Evolutionary conservation across 2,113 vertebrate species (phyloP).

Genomic region (Oplegnathus fasciatus): DNA sequence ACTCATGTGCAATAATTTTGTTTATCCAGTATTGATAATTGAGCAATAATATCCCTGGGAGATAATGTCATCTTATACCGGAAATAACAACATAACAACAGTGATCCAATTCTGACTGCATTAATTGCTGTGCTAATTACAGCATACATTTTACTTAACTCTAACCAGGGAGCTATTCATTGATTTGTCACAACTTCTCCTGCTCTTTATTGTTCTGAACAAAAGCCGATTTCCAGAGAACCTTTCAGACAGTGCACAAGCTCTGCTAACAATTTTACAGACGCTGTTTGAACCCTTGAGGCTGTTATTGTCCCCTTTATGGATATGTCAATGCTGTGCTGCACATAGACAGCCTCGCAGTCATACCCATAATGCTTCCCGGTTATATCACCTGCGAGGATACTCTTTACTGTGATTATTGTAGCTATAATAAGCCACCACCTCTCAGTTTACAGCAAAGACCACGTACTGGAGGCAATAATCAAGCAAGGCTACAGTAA

Average conservation of each 20-base stretch:
- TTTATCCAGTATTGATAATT: constrained; percentile 22
- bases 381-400: constrained; percentile 17
- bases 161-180: not conserved
- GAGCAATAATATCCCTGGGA: constrained; percentile 20
- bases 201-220: constrained; percentile 1
- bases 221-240: not conserved
- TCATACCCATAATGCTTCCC: constrained; percentile 10
- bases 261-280: not conserved
- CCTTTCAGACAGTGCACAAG: not conserved
- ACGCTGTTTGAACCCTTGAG: not conserved
- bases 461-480: constrained; percentile 17
- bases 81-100: constrained; percentile 1
- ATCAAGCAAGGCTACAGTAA: constrained; percentile 16
- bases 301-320: constrained; percentile 25
- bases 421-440: constrained; percentile 7
- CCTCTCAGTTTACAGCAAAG: constrained; percentile 23
- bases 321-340: not conserved
- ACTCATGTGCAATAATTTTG: constrained; percentile 18
- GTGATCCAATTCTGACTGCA: not conserved
- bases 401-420: constrained; percentile 23
- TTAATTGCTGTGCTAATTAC: not conserved
- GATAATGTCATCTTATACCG: constrained; percentile 8
- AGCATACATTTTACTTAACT: not conserved
- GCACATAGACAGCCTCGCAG: constrained; percentile 11
- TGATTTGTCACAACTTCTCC: not conserved